Conservation (phyloP, 1,140 invertebrate species). For the Rhagoletis pomonella region DNA sequence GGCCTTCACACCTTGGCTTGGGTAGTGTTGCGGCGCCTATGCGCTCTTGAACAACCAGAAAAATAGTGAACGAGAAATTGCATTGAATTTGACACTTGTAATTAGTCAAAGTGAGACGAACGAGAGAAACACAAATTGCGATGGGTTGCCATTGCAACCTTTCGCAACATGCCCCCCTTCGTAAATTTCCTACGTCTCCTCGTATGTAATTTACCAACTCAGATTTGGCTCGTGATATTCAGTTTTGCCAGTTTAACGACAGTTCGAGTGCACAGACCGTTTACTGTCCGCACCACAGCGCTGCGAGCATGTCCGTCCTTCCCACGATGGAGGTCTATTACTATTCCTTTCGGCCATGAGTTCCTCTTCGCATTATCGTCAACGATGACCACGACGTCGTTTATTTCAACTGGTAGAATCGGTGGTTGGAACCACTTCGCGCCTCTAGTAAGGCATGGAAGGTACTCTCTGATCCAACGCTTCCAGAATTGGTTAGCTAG, state of each 20-base stretch:
- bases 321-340: too few relatives aligned
- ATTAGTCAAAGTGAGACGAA: too few relatives aligned
- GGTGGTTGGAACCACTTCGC: not conserved
- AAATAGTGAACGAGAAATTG: too few relatives aligned
- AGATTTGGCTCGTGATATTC: not conserved
- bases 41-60: too few relatives aligned
- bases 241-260: constrained; percentile 53
- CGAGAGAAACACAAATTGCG: too few relatives aligned
- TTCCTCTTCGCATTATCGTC: constrained; percentile 60
- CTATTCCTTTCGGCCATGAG: constrained; percentile 58
- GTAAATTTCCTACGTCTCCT: too few relatives aligned
- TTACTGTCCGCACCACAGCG: not conserved
- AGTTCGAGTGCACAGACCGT: constrained; percentile 16
- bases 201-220: constrained; percentile 29
- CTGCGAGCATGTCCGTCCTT: too few relatives aligned
- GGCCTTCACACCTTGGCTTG: too few relatives aligned
- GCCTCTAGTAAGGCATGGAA: not conserved
- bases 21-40: too few relatives aligned
- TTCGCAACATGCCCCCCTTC: too few relatives aligned
- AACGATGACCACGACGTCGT: constrained; percentile 64
- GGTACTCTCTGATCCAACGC: constrained; percentile 53
- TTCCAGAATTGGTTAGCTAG: constrained; percentile 63
- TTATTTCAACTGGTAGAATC: constrained; percentile 58
- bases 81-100: too few relatives aligned
- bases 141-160: too few relatives aligned